These are phyloP conservation scores for Siniperca scherzeri DNA, from an alignment of 2,797 vertebrate species.

Conservation along the genomic window DNA sequence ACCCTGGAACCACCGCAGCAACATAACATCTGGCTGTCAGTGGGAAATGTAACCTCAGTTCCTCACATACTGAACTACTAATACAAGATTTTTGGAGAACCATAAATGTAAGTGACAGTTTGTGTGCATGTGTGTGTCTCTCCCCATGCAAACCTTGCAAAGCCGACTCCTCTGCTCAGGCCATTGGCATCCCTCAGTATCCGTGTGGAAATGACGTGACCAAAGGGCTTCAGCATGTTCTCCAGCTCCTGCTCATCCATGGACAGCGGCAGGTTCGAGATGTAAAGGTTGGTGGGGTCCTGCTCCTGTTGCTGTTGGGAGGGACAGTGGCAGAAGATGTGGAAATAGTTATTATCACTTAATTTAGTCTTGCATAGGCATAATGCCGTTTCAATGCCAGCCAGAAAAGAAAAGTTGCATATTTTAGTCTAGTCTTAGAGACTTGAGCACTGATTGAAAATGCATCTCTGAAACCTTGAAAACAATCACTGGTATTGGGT, in stretches of 20 bases:
- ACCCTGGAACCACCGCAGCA: neutral
- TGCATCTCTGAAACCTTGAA: neutral
- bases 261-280: slow-evolving; percentile 97
- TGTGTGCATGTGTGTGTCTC: neutral
- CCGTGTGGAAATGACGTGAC: slow-evolving; percentile 98
- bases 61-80: neutral
- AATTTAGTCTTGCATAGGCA: neutral
- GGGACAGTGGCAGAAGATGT: slow-evolving; percentile 16
- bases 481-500: neutral
- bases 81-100: neutral
- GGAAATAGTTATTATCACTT: neutral
- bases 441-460: neutral
- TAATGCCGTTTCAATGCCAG: neutral
- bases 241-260: slow-evolving; percentile 99
- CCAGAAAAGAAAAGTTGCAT: neutral
- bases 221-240: slow-evolving; percentile 98
- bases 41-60: neutral
- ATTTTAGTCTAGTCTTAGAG: neutral
- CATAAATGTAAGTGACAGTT: neutral
- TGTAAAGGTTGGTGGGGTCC: slow-evolving; percentile 98
- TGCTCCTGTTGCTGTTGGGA: slow-evolving; percentile 96
- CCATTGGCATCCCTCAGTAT: slow-evolving; percentile 97
- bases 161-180: slow-evolving; percentile 97
- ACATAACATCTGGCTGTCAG: neutral
- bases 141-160: slow-evolving; percentile 89